Evolutionary conservation across 2,113 vertebrate species (phyloP), one percentile per base, ranked within the genome.

Genomic region (Peromyscus maniculatus): DNA sequence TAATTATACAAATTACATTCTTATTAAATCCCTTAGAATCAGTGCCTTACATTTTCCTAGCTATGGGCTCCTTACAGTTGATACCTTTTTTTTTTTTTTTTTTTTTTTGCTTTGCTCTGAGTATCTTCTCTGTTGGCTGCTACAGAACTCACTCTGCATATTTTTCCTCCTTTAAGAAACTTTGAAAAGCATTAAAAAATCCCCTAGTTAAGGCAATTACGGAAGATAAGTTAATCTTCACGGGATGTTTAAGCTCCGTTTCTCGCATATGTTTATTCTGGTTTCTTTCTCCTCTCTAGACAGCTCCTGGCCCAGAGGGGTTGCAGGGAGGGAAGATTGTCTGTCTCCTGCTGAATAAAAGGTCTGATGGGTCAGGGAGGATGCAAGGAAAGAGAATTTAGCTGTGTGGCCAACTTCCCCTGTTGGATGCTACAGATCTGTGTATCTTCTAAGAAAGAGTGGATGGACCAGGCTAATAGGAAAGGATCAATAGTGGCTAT

Each of bases 1-100:
- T 99, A 99, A 99, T 99, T 99, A 99, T 98, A 99, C 98, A 99
- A 99, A 99, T 99, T 99, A 99, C 98, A 98, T 98, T 99, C 98
- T 98, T 99, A 99, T 98, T 99, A 99, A 99, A 99, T 99, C 98
- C 98, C 98, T 94, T 98, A 98, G 98, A 99, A 99, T 99, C 98
- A 11, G 96, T 97, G 98, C 99, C 97, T 98, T 98, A 98, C 98
- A 98, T 98, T 98, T 98, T 98, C 97, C 98, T 98, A 98, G 98
- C 98, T 98, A 82, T 98, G 98, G 98, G 98, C 98, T 98, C 98
- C 98, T 98, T 57, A 13, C 1, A 64, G 97, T 97, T 96, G 96
- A 98, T 97, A 98, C 92, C 11, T 91, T 97, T 64, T 64, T 84
- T 59, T 82, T 59, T 82, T 97, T 64, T n/a, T n/a, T n/a, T 64